Evolutionary conservation across 2,888 invertebrate species (phyloP), one percentile per base, ranked within the genome.

Genomic region (Rhaphigaster nebulosa): DNA sequence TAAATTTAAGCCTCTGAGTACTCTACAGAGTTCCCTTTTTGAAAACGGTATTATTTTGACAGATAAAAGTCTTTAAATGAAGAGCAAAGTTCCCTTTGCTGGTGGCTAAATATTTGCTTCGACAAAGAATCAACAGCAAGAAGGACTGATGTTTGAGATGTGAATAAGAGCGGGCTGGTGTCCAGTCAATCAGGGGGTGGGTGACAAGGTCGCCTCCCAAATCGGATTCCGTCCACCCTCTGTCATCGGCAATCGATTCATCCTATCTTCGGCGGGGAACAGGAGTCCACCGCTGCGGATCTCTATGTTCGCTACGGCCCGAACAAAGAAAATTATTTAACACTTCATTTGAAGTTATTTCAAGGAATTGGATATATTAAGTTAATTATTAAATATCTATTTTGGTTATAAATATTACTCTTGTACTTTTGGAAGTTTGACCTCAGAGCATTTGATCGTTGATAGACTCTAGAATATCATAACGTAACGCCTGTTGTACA

Each of bases 141-240:
- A n/a, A 45, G 45, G 84, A 84, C 10, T 45, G 41, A 38, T 80
- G 84, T 84, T 84, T 84, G 84, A 84, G 84, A 50, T 45, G 84
- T 84, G 84, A 84, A 84, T 84, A 84, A 84, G 84, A 84, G 15
- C 15, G 1, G 6, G 84, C 41, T 50, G n/a, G 45, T 84, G 84
- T 45, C 84, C 84, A 84, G 84, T 41, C 84, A 84, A 84, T 84
- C 84, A 84, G 84, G 15, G 34, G n/a, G 84, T 50, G 84, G 84
- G 84, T 84, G 84, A 84, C 84, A 84, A 84, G 84, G 84, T n/a
- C 84, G 84, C 45, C 45, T n/a, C 13, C 45, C 45, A 84, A 84
- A 84, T 84, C 84, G 45, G 84, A 84, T 84, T 84, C 84, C 84
- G 5, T 45, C 84, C 45, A 84, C 84, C 84, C 84, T 76, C 84